Conservation (phyloP, 1,140 invertebrate genomes). For the Palaemon carinicauda region DNA sequence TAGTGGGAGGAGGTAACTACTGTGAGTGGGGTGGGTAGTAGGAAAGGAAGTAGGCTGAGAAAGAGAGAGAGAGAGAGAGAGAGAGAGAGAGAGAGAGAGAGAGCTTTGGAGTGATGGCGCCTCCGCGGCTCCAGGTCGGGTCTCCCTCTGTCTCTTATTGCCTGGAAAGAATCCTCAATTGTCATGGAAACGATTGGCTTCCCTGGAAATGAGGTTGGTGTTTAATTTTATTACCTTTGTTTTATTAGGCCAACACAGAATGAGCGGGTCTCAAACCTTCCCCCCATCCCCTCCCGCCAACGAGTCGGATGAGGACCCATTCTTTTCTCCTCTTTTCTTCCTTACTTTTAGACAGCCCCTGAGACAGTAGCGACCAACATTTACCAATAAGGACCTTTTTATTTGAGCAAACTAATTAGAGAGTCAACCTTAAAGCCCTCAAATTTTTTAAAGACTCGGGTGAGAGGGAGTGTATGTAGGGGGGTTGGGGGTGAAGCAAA, state of each 20-base stretch:
- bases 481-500: too few relatives aligned
- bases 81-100: not conserved
- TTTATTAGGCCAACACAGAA: conserved; percentile 35
- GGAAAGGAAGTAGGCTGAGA: too few relatives aligned
- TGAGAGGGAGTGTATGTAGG: not conserved
- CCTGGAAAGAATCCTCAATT: conserved; percentile 29
- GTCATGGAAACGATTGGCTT: conserved; percentile 37
- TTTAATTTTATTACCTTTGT: conserved; percentile 48
- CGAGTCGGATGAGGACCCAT: too few relatives aligned
- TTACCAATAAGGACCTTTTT: conserved; percentile 28
- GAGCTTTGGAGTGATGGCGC: not conserved
- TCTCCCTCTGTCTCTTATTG: not conserved
- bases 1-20: not conserved
- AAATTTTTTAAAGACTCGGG: not conserved
- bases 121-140: not conserved
- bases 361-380: conserved; percentile 36
- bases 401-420: conserved; percentile 36
- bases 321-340: too few relatives aligned
- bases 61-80: not conserved
- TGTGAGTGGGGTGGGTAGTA: not conserved
- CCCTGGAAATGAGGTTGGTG: conserved; percentile 34
- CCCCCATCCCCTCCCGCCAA: not conserved
- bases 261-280: not conserved
- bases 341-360: not conserved
- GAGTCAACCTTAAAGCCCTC: conserved; percentile 31